These are phyloP conservation scores for Rhinoraja longicauda DNA, from an alignment of 2,797 vertebrate species.

Conservation along the genomic window DNA sequence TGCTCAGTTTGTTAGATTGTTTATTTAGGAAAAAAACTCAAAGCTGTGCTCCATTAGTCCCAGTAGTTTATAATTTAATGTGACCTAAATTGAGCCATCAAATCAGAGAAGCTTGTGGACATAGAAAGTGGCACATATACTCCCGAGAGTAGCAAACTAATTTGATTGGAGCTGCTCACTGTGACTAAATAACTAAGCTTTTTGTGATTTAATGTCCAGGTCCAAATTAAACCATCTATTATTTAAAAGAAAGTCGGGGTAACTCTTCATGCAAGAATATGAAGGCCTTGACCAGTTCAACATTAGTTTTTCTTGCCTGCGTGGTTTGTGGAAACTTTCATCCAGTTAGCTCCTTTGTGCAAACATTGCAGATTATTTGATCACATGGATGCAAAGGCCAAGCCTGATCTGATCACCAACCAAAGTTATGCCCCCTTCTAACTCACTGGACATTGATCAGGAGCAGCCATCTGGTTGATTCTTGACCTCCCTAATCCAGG, in stretches of 20 bases:
- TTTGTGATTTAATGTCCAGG: constrained; percentile 9
- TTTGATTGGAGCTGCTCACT: neutral
- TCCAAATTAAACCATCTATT: neutral
- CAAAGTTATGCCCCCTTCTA: neutral
- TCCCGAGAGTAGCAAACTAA: neutral
- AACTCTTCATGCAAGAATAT: neutral
- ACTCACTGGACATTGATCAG: neutral
- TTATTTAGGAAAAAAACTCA: constrained; percentile 49
- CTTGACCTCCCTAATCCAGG: neutral
- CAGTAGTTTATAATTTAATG: neutral
- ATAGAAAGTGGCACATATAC: constrained; percentile 28
- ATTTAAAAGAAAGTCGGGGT: constrained; percentile 23
- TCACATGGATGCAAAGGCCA: neutral
- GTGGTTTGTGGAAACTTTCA: no score
- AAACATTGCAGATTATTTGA: neutral
- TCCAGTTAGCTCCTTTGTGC: neutral
- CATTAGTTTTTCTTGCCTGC: neutral
- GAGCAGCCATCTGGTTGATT: neutral
- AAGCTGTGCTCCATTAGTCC: constrained; percentile 48
- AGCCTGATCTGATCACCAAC: neutral
- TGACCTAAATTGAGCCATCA: constrained; percentile 1
- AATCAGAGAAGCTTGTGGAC: constrained; percentile 18
- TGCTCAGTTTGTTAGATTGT: constrained; percentile 44
- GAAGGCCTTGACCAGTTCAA: neutral
- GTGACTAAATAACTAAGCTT: constrained; percentile 8